Evolutionary conservation across 2,797 vertebrate species (phyloP).

Genomic region (Sebastes trivittatus): DNA sequence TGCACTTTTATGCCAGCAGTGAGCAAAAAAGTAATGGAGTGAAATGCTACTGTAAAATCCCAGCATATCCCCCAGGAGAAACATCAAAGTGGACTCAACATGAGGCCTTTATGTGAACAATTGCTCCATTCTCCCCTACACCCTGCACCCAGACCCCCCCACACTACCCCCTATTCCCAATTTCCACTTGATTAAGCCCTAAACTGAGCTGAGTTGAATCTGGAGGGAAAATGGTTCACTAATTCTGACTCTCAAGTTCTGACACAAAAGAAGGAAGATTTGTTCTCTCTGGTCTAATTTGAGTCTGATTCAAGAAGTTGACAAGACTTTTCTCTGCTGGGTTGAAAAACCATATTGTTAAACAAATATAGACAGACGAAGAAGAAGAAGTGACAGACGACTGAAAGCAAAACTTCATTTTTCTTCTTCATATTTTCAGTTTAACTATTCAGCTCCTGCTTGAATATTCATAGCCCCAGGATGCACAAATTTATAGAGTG

Average conservation of each 20-base stretch:
- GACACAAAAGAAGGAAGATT: conserved; percentile 58
- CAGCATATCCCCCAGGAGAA: conserved; percentile 63
- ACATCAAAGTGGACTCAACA: conserved; percentile 83
- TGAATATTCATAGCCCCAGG: background rate
- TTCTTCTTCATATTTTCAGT: background rate
- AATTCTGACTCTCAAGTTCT: conserved; percentile 67
- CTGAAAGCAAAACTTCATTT: background rate
- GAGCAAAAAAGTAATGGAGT: conserved; percentile 32
- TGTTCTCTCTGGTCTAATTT: conserved; percentile 29
- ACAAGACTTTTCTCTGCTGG: conserved; percentile 8
- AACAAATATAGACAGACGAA: background rate
- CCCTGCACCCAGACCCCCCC: conserved; percentile 69
- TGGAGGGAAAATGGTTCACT: conserved; percentile 81
- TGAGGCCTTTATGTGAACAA: conserved; percentile 84
- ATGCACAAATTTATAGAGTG: background rate
- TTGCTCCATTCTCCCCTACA: conserved; percentile 82
- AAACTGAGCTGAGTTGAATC: conserved; percentile 79
- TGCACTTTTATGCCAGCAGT: background rate
- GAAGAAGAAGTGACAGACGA: background rate
- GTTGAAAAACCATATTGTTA: conserved; percentile 6
- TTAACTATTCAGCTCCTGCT: background rate
- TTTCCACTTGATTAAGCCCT: conserved; percentile 88
- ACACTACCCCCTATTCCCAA: conserved; percentile 68
- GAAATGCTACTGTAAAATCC: conserved; percentile 77
- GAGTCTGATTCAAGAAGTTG: conserved; percentile 26